phyloP scores from a whole-genome alignment of 2,113 vertebrate genomes.

The Passer montanus region DNA sequence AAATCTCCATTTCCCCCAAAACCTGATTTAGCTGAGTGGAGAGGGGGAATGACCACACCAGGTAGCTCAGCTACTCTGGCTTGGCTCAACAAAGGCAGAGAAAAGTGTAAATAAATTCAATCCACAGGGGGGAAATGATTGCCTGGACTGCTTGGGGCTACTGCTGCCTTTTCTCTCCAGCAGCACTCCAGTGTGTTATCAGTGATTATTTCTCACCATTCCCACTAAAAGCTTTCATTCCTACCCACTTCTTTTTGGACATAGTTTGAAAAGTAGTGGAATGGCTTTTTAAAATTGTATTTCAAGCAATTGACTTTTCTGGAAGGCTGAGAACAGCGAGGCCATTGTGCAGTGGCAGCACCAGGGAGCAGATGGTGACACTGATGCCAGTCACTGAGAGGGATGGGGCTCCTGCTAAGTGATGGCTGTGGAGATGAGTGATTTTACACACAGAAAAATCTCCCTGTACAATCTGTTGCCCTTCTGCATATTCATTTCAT shows the following conservation, averaged over 20 bases:
- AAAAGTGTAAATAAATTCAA: background rate
- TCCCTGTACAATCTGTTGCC: background rate
- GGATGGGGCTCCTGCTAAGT: background rate
- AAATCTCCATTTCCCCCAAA: background rate
- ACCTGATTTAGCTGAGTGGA: background rate
- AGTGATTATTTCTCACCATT: background rate
- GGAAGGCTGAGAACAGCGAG: background rate
- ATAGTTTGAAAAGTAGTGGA: background rate
- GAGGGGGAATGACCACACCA: background rate
- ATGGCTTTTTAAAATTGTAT: background rate
- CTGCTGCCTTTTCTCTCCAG: background rate
- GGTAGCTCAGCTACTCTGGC: background rate
- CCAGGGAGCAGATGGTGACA: constrained; percentile 17
- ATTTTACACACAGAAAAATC: background rate
- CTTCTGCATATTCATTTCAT: background rate
- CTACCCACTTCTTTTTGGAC: background rate
- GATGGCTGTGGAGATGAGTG: background rate
- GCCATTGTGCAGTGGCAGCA: background rate
- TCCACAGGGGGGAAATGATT: background rate
- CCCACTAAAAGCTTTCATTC: background rate
- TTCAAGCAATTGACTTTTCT: background rate
- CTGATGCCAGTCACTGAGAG: background rate
- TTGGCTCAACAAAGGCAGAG: background rate
- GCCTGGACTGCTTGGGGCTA: background rate
- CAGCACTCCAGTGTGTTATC: background rate